Evolutionary conservation across 2,888 invertebrate genomes (phyloP).

Genomic region (Cerastis rubricosa): DNA sequence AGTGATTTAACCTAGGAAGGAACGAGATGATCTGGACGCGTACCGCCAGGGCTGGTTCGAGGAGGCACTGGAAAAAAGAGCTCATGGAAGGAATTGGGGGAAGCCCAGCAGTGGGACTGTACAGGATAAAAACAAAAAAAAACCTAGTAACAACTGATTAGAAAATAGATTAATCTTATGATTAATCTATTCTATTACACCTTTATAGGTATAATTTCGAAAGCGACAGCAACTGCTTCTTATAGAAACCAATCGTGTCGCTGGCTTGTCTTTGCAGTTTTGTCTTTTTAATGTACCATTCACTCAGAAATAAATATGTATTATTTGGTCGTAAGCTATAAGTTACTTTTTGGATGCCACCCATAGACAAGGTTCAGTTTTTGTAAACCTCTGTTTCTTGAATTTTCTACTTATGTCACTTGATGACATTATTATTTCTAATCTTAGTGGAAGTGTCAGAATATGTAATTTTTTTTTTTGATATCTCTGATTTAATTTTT

Average conservation of each 20-base stretch:
- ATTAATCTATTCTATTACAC: no score
- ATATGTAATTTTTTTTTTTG: not conserved
- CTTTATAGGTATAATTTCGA: not conserved
- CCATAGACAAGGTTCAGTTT: not conserved
- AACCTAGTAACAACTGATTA: no score
- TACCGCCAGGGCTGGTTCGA: no score
- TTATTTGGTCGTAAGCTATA: not conserved
- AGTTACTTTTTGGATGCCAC: not conserved
- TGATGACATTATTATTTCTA: not conserved
- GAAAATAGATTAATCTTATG: not conserved
- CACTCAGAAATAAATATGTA: no score
- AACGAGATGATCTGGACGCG: no score
- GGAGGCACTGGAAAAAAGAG: no score
- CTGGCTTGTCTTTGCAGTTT: not conserved
- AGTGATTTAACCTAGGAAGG: no score
- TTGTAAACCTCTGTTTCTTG: not conserved
- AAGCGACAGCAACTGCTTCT: not conserved
- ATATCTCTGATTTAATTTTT: not conserved
- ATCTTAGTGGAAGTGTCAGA: conserved; percentile 9
- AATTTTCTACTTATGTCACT: conserved; percentile 2
- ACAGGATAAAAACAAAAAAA: no score
- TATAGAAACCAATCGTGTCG: not conserved
- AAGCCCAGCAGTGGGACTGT: no score
- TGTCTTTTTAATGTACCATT: no score
- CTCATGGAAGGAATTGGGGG: no score